phyloP scores from a whole-genome alignment of 1,140 invertebrate species.

The Macrosteles quadrilineatus region DNA sequence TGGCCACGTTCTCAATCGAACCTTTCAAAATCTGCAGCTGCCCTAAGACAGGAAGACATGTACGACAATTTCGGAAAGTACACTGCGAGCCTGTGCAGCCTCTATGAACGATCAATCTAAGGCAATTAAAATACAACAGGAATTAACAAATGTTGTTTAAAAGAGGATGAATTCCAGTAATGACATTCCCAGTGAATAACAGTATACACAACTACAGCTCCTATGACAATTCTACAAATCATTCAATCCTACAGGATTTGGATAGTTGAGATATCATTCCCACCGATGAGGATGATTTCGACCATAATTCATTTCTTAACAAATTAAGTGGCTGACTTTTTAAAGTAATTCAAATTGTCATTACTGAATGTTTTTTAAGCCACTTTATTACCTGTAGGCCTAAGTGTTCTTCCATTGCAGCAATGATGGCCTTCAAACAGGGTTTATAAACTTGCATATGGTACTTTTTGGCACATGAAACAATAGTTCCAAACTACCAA shows the following conservation, averaged over 20 bases:
- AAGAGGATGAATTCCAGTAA: not conserved
- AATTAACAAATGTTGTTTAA: not conserved
- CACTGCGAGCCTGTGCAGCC: not conserved
- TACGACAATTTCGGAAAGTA: constrained; percentile 7
- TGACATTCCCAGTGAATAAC: not conserved
- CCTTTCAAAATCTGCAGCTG: not conserved
- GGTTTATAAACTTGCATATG: not conserved
- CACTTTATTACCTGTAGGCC: not conserved
- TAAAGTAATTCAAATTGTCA: no score
- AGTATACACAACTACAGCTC: not conserved
- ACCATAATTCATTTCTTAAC: not conserved
- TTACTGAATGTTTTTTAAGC: not conserved
- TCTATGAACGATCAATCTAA: not conserved
- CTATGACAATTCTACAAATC: not conserved
- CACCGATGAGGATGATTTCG: not conserved
- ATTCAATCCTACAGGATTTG: not conserved
- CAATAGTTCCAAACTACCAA: constrained; percentile 40
- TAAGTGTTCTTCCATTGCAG: not conserved
- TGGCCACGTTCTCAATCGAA: no score
- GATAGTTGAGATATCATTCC: not conserved
- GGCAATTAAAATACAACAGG: not conserved
- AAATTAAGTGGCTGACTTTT: no score
- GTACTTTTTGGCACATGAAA: constrained; percentile 40
- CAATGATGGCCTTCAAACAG: constrained; percentile 5
- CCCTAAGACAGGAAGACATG: not conserved